These are phyloP conservation scores for Apodemia mormo DNA, from an alignment of 2,888 invertebrate genomes.

Conservation along the genomic window DNA sequence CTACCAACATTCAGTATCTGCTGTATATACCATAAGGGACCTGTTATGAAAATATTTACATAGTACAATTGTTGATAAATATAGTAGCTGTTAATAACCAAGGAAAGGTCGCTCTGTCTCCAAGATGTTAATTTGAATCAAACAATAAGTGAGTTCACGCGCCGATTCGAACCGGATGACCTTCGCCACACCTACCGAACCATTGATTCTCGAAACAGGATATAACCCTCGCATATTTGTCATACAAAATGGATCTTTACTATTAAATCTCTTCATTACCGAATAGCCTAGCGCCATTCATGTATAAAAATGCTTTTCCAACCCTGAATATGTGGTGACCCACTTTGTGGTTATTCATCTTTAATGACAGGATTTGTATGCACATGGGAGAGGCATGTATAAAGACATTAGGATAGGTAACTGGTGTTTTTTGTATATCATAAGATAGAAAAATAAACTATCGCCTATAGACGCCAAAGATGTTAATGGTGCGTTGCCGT, in stretches of 20 bases:
- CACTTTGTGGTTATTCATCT: too few species aligned
- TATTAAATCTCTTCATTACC: not conserved
- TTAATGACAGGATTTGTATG: too few species aligned
- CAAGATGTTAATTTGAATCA: slow-evolving; percentile 23
- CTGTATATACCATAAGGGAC: too few species aligned
- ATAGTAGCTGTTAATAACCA: slow-evolving; percentile 1
- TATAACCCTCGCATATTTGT: slow-evolving; percentile 59
- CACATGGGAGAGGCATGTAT: too few species aligned
- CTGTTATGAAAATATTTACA: too few species aligned
- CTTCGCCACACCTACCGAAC: slow-evolving; percentile 69
- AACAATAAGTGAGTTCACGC: slow-evolving; percentile 44
- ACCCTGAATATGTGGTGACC: too few species aligned
- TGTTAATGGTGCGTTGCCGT: too few species aligned
- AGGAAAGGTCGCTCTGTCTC: slow-evolving; percentile 22
- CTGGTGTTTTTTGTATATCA: too few species aligned
- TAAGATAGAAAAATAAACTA: too few species aligned
- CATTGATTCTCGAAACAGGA: slow-evolving; percentile 60
- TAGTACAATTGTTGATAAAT: not conserved
- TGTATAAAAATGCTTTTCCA: not conserved
- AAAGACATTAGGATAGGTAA: too few species aligned
- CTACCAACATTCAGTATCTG: too few species aligned
- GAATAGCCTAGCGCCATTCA: not conserved
- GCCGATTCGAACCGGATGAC: slow-evolving; percentile 54
- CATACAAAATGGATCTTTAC: slow-evolving; percentile 49
- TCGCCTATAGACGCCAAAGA: too few species aligned